Conservation (phyloP, 2,888 invertebrate genomes). For the Synanthedon tipuliformis region DNA sequence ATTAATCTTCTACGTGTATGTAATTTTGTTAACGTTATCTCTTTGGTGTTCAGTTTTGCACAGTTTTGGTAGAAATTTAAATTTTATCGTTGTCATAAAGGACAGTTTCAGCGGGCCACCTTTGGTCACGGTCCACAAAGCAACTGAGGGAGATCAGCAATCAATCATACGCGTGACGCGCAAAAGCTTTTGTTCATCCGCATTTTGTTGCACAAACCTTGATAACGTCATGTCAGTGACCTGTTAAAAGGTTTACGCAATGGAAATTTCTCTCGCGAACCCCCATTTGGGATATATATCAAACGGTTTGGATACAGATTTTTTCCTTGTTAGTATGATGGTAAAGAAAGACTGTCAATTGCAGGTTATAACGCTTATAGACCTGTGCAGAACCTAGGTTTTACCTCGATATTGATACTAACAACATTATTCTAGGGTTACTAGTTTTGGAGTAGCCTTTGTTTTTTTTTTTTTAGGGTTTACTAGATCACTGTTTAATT, state of each 20-base stretch:
- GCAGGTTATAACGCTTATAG: no score
- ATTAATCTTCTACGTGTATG: slow-evolving; percentile 29
- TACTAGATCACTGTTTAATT: no score
- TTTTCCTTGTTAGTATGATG: no score
- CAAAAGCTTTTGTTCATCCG: slow-evolving; percentile 36
- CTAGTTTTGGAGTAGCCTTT: no score
- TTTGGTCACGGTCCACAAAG: slow-evolving; percentile 39
- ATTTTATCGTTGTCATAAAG: neutral
- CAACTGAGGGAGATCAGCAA: slow-evolving; percentile 25
- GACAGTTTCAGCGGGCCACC: slow-evolving; percentile 19
- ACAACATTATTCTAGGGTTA: no score
- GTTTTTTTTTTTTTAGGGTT: no score
- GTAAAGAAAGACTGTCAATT: no score
- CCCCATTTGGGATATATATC: no score
- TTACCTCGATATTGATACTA: no score
- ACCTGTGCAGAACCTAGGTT: no score
- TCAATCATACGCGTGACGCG: slow-evolving; percentile 58
- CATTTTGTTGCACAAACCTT: slow-evolving; percentile 38
- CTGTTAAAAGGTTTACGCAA: slow-evolving; percentile 18
- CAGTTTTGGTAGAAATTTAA: neutral
- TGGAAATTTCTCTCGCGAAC: slow-evolving; percentile 2
- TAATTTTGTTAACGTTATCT: slow-evolving; percentile 12
- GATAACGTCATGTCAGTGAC: slow-evolving; percentile 31
- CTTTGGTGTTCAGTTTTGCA: neutral
- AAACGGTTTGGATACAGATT: no score